Base-by-base conservation (phyloP, 2,797 vertebrate genomes). In the Telmatherina bonti region DNA sequence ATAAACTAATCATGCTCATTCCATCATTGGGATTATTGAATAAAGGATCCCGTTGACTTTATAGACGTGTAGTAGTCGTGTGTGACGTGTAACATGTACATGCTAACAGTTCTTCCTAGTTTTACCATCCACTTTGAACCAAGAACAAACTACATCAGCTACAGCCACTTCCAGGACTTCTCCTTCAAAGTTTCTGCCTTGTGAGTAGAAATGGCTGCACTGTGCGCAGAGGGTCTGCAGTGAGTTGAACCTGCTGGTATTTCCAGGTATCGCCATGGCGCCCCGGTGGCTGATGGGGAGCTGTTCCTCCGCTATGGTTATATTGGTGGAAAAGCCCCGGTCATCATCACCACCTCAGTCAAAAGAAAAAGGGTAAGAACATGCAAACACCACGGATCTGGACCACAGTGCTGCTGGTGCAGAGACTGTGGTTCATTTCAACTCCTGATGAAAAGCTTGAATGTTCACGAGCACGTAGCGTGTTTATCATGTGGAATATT, bases 221-320 rank as follows among this genome's bases (percentile, higher is more conserved):
- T 5, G 22, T 26, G 52, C 20, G 49, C 1, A 53, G 13, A 22
- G n/a, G 49, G 13, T 33, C 16, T 11, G 45, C 47, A 27, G 36
- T 35, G 36, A 54, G n/a, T 52, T 63, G 27, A 22, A 36, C 8
- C 12, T 0, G 26, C 15, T 13, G 43, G 7, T n/a, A 5, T n/a
- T 26, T 56, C 70, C 91, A 99, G 97, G 59, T 97, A 98, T 84
- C 94, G 94, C 69, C 93, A 95, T 53, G 96, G 95, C 0, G 95
- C 93, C 65, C 93, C 80, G 3, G 91, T 98, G 71, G 64, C 77
- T 0, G 59, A 81, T 0, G 97, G 92, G 1, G 85, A 93, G 0
- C 92, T 95, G 61, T 95, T 89, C 13, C 56, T 97, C 65, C 94
- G 91, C n/a, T 99, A 95, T 53, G 97, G 97, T 55, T 94, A 96